Evolutionary conservation across 2,888 invertebrate species (phyloP).

Genomic region (Bruchidius siliquastri): DNA sequence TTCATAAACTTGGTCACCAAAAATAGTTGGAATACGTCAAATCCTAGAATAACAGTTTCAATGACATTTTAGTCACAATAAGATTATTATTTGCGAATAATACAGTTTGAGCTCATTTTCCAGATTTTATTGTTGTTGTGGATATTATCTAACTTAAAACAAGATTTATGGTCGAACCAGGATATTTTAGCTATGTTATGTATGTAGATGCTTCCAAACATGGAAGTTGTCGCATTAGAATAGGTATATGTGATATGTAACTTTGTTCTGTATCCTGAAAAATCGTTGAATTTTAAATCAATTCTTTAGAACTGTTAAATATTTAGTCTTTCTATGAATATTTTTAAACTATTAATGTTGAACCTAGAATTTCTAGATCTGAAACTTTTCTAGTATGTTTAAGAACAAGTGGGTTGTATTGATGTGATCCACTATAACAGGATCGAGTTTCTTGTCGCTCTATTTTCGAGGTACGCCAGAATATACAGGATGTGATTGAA

Average conservation of each 20-base stretch:
- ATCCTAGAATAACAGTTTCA: no score
- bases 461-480: not conserved
- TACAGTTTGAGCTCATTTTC: not conserved
- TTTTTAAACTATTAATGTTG: not conserved
- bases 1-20: no score
- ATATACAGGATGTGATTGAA: not conserved
- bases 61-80: no score
- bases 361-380: not conserved
- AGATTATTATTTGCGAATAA: not conserved
- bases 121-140: not conserved
- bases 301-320: no score
- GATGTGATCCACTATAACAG: not conserved
- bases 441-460: not conserved
- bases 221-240: not conserved
- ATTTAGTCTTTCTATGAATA: no score
- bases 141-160: not conserved
- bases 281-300: not conserved
- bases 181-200: not conserved
- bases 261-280: not conserved
- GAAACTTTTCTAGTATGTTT: not conserved
- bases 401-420: not conserved
- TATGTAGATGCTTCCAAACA: not conserved
- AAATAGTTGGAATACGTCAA: no score
- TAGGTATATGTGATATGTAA: not conserved
- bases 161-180: not conserved